phyloP scores from a whole-genome alignment of 2,888 invertebrate species.

The Harpagoxenus sublaevis region DNA sequence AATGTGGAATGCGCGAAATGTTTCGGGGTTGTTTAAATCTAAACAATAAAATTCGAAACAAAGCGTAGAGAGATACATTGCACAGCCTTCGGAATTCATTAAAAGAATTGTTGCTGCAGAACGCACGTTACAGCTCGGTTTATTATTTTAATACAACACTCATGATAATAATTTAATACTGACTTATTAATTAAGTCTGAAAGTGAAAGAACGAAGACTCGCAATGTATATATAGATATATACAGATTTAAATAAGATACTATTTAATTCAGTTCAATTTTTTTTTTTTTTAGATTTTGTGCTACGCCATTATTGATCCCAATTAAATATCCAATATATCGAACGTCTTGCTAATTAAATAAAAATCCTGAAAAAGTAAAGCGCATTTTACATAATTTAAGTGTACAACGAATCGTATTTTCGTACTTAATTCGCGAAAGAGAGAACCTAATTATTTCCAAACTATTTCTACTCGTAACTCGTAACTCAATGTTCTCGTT shows the following conservation, averaged over 20 bases:
- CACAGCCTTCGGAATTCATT: background rate
- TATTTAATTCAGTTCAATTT: background rate
- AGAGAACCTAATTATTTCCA: background rate
- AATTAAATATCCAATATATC: constrained; percentile 5
- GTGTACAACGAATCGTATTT: background rate
- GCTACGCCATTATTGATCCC: background rate
- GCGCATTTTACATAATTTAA: background rate
- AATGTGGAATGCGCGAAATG: constrained; percentile 16
- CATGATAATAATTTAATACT: background rate
- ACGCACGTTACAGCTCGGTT: background rate
- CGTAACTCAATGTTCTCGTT: background rate
- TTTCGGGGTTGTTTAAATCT: constrained; percentile 10
- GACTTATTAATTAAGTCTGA: background rate
- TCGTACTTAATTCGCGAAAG: background rate
- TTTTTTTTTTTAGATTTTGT: background rate
- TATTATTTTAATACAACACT: background rate
- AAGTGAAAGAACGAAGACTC: background rate
- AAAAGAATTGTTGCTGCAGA: background rate
- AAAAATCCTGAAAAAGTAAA: background rate
- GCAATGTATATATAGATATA: background rate
- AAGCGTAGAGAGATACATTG: background rate
- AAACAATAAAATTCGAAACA: background rate
- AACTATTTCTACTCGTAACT: background rate
- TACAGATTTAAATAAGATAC: background rate
- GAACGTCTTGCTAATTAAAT: background rate